These are phyloP conservation scores for Tachina fera DNA, from an alignment of 2,888 invertebrate genomes.

Conservation along the genomic window DNA sequence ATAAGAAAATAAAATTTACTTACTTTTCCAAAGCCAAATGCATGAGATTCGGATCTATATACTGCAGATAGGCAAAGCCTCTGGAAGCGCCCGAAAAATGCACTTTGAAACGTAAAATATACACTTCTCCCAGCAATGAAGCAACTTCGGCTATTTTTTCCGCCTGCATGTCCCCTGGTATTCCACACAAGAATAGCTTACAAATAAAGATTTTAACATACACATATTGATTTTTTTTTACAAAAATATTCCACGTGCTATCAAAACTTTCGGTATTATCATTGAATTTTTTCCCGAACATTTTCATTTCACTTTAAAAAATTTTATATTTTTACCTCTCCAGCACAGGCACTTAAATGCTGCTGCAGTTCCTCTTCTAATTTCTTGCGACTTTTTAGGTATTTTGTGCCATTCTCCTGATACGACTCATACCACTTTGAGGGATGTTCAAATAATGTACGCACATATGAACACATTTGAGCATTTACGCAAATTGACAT, in stretches of 20 bases:
- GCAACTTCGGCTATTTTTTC: conserved; percentile 75
- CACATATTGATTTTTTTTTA: no score
- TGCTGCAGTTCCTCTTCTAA: conserved; percentile 55
- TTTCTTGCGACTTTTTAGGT: conserved; percentile 69
- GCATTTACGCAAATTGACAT: conserved; percentile 45
- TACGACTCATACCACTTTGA: conserved; percentile 72
- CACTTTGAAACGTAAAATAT: conserved; percentile 77
- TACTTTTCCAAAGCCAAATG: conserved; percentile 73
- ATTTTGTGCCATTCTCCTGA: conserved; percentile 78
- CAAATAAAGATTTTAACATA: not conserved
- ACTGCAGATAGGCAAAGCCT: conserved; percentile 79
- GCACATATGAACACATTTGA: conserved; percentile 58
- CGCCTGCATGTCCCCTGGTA: conserved; percentile 62
- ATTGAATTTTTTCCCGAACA: no score
- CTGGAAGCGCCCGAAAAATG: conserved; percentile 75
- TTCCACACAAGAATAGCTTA: conserved; percentile 74
- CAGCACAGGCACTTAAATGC: conserved; percentile 75
- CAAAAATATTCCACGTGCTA: no score
- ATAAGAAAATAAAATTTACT: conserved; percentile 26
- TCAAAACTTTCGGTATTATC: no score
- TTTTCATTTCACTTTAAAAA: conserved; percentile 4
- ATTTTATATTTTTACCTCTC: conserved; percentile 75
- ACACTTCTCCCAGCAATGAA: conserved; percentile 76
- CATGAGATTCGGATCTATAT: conserved; percentile 72
- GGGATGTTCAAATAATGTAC: conserved; percentile 72